Evolutionary conservation across 2,113 vertebrate genomes (phyloP), one percentile per base, ranked within the genome.

Genomic region (Monopterus albus): DNA sequence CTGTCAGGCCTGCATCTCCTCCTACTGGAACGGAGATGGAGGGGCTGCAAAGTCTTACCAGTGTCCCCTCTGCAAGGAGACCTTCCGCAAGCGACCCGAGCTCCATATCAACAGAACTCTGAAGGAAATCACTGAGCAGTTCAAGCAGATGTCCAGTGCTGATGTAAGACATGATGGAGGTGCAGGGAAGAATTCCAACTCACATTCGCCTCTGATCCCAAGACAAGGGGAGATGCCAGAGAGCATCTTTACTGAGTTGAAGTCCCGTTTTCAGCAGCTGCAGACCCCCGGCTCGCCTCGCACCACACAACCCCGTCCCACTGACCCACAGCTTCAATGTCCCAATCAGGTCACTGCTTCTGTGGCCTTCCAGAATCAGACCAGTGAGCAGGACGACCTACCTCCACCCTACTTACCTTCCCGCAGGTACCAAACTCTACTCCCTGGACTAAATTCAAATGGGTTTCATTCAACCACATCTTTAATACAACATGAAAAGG

Each of bases 111-210:
- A 93, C 81, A 87, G 79, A 31, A 93, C 92, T 6, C 84, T 94
- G 62, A 92, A 83, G 71, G 93, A 94, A 70, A 93, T 93, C 87
- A 94, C 92, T 0, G 92, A 94, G 49, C 91, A 89, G 33, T 93
- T 93, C 76, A 91, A 93, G 75, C 56, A 75, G 58, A 74, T 91
- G 68, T 59, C 88, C 0, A 76, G 57, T 6, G 2, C 38, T 1
- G 36, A 33, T 3, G 59, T 17, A 18, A 11, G 33, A 25, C 50
- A 7, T 1, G 39, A 36, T n/a, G 33, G 23, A 40, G 52, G 6
- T 31, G 29, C 5, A 12, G 3, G 2, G 11, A 72, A 68, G 3
- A 26, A 26, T 25, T 10, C n/a, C 29, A 51, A 29, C n/a, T 21
- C 21, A 0, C 29, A 42, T 5, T 23, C 39, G 7, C 2, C 55